These are phyloP conservation scores for Drosophila antonietae DNA, from an alignment of 2,888 invertebrate species.

Conservation along the genomic window DNA sequence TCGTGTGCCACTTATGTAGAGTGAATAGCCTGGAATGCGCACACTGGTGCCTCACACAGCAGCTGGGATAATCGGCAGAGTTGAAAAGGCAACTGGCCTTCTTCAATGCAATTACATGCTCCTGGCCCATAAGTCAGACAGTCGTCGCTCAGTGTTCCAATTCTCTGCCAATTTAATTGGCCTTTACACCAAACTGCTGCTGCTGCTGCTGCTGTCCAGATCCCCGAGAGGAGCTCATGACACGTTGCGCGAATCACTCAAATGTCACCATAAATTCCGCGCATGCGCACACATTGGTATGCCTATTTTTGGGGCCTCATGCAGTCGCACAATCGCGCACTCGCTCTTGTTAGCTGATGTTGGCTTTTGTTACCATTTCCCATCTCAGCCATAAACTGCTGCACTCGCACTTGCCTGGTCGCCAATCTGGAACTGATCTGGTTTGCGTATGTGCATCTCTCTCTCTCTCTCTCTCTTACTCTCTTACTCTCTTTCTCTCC, in stretches of 20 bases:
- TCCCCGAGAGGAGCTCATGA: constrained; percentile 61
- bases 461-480: constrained; percentile 3
- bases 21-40: constrained; percentile 52
- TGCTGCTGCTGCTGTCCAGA: constrained; percentile 30
- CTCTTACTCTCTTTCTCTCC: constrained; percentile 6
- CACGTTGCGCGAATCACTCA: constrained; percentile 80
- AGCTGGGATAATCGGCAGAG: constrained; percentile 79
- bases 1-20: constrained; percentile 66
- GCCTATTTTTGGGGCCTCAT: constrained; percentile 69
- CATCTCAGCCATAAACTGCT: constrained; percentile 54
- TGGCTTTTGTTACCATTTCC: constrained; percentile 67
- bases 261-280: constrained; percentile 82
- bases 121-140: constrained; percentile 58
- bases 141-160: constrained; percentile 67
- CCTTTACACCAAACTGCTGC: constrained; percentile 58
- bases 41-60: constrained; percentile 27
- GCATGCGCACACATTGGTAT: constrained; percentile 81
- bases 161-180: constrained; percentile 76
- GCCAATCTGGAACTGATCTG: constrained; percentile 21
- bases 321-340: neutral
- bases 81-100: constrained; percentile 67
- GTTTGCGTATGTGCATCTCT: constrained; percentile 43
- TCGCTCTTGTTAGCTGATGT: constrained; percentile 51
- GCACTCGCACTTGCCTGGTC: constrained; percentile 15
- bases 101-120: constrained; percentile 68